Evolutionary conservation across 2,888 invertebrate species (phyloP), one percentile per base, ranked within the genome.

Genomic region (Chrysina gloriosa): DNA sequence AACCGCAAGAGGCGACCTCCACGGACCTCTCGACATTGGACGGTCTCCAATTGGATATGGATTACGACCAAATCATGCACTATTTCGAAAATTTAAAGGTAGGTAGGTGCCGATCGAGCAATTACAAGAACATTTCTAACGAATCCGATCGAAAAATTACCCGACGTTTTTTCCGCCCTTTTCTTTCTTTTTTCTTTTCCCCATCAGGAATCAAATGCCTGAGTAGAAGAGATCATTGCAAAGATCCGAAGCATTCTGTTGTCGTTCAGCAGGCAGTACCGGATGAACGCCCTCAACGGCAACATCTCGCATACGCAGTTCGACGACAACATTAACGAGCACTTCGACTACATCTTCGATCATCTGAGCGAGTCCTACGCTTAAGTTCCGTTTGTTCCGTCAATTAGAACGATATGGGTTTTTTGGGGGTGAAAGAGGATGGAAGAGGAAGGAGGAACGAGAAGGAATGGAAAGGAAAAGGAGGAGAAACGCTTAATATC

Each of bases 71-170:
- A 87, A 94, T 98, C 84, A 95, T 97, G 94, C 94, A 96, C 83
- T 97, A 97, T 85, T 97, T 98, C 88, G 96, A 97, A 87, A 97
- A 96, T 88, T 89, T 98, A 81, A 97, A 97, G 89, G 96, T 96
- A 88, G 87, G 25, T 9, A 16, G 9, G 21, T 1, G 5, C 4
- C 29, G 3, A 6, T 3, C n/a, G n/a, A n/a, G n/a, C n/a, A n/a
- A n/a, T n/a, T n/a, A n/a, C n/a, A n/a, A n/a, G n/a, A n/a, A n/a
- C n/a, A n/a, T n/a, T n/a, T n/a, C n/a, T n/a, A n/a, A n/a, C n/a
- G n/a, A n/a, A n/a, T n/a, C n/a, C n/a, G n/a, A n/a, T n/a, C n/a
- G n/a, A n/a, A n/a, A n/a, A n/a, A n/a, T n/a, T n/a, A n/a, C n/a
- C n/a, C n/a, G n/a, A n/a, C n/a, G n/a, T n/a, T n/a, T n/a, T n/a